These are phyloP conservation scores for Plusia festucae DNA, from an alignment of 2,888 invertebrate species.

Conservation along the genomic window DNA sequence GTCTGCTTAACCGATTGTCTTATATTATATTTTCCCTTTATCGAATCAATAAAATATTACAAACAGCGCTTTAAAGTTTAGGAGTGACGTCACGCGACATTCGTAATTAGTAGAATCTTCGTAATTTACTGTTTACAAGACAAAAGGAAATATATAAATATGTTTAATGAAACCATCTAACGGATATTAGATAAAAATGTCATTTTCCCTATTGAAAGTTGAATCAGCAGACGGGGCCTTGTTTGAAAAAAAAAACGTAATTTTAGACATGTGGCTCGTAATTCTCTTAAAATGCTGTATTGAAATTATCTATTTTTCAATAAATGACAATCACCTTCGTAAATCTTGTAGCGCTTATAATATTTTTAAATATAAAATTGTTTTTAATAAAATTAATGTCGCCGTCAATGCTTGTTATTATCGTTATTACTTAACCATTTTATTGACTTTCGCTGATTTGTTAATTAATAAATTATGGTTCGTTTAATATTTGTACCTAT, in stretches of 20 bases:
- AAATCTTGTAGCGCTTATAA: conserved; percentile 51
- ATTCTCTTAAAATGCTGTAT: conserved; percentile 15
- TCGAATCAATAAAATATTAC: too few relatives aligned
- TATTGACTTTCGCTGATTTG: conserved; percentile 25
- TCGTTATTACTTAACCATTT: conserved; percentile 38
- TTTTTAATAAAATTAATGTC: conserved; percentile 37
- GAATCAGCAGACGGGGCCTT: background rate
- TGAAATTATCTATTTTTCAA: conserved; percentile 27
- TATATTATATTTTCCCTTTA: too few relatives aligned
- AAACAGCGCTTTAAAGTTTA: too few relatives aligned
- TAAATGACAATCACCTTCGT: conserved; percentile 49
- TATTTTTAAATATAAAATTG: conserved; percentile 38
- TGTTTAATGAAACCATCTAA: too few relatives aligned
- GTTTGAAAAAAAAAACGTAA: background rate
- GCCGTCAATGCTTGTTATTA: conserved; percentile 46
- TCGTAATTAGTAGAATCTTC: too few relatives aligned
- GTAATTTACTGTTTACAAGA: too few relatives aligned
- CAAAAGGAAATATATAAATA: too few relatives aligned
- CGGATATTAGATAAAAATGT: too few relatives aligned
- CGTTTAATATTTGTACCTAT: conserved; percentile 30
- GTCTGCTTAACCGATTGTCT: too few relatives aligned
- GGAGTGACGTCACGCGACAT: too few relatives aligned
- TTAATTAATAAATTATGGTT: conserved; percentile 23
- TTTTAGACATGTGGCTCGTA: background rate
- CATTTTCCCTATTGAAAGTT: too few relatives aligned